Conservation (phyloP, 2,888 invertebrate genomes). For the Linyphia triangularis region DNA sequence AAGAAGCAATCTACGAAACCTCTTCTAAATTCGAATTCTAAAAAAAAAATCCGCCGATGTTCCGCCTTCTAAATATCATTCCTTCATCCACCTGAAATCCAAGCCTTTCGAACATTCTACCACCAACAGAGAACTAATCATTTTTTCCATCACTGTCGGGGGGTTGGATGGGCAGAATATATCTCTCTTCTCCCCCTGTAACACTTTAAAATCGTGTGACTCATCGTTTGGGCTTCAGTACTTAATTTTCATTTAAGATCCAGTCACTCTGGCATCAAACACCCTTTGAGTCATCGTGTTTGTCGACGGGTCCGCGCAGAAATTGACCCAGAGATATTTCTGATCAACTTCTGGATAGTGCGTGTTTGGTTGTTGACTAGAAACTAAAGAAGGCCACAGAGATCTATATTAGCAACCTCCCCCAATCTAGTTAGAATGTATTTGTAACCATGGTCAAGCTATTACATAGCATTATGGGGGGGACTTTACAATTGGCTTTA, state of each 20-base stretch:
- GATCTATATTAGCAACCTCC: too few relatives aligned
- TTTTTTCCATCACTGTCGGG: background rate
- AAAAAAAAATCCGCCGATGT: background rate
- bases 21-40: too few relatives aligned
- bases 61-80: background rate
- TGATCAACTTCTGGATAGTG: too few relatives aligned
- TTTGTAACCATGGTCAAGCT: too few relatives aligned
- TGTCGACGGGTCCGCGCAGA: background rate
- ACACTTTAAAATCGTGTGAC: conserved; percentile 53
- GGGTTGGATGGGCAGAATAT: background rate
- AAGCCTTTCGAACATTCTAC: conserved; percentile 18
- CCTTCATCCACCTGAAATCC: conserved; percentile 32
- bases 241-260: conserved; percentile 75
- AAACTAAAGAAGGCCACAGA: too few relatives aligned
- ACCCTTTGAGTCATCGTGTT: conserved; percentile 30
- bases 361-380: too few relatives aligned
- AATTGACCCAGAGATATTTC: too few relatives aligned
- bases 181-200: background rate
- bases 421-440: too few relatives aligned
- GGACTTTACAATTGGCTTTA: too few relatives aligned
- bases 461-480: too few relatives aligned
- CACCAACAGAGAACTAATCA: conserved; percentile 9
- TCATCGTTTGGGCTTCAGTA: conserved; percentile 42
- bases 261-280: conserved; percentile 35
- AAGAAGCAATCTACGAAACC: too few relatives aligned